Conservation (phyloP, 2,888 invertebrate genomes). For the Hololepta plana region DNA sequence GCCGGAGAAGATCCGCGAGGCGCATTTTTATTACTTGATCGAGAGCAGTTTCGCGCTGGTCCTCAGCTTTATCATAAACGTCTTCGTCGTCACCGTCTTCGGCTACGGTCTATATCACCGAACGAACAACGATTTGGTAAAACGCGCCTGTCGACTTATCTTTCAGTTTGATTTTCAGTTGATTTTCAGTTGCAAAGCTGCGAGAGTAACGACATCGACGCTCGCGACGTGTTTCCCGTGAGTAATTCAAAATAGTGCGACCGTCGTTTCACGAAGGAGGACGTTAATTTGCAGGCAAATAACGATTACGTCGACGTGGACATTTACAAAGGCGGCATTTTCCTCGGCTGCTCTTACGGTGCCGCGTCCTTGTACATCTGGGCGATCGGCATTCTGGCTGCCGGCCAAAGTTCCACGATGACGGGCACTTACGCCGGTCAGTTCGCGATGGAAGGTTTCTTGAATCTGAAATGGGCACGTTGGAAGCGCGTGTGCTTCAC, state of each 20-base stretch:
- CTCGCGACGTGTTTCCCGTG: constrained; percentile 22
- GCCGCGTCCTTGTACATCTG: constrained; percentile 61
- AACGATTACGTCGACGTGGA: constrained; percentile 39
- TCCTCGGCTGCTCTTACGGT: constrained; percentile 58
- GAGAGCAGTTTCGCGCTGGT: constrained; percentile 62
- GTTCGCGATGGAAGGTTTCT: constrained; percentile 79
- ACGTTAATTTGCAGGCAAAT: constrained; percentile 24
- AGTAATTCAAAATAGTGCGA: no score
- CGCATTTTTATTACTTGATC: constrained; percentile 66
- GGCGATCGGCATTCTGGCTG: constrained; percentile 64
- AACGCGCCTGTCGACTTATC: constrained; percentile 16
- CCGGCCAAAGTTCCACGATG: constrained; percentile 71
- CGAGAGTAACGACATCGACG: constrained; percentile 12
- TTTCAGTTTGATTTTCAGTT: constrained; percentile 1
- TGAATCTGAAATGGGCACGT: constrained; percentile 64
- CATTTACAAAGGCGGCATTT: constrained; percentile 54
- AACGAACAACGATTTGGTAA: constrained; percentile 48
- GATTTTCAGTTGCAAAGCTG: constrained; percentile 16
- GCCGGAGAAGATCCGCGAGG: constrained; percentile 52
- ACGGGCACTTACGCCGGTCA: constrained; percentile 70
- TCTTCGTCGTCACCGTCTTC: constrained; percentile 76
- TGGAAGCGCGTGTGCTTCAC: constrained; percentile 79
- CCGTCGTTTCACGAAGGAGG: constrained; percentile 3
- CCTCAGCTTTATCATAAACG: constrained; percentile 68
- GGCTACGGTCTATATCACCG: constrained; percentile 60